phyloP scores from a whole-genome alignment of 2,113 vertebrate species.

The Muntiacus reevesi region DNA sequence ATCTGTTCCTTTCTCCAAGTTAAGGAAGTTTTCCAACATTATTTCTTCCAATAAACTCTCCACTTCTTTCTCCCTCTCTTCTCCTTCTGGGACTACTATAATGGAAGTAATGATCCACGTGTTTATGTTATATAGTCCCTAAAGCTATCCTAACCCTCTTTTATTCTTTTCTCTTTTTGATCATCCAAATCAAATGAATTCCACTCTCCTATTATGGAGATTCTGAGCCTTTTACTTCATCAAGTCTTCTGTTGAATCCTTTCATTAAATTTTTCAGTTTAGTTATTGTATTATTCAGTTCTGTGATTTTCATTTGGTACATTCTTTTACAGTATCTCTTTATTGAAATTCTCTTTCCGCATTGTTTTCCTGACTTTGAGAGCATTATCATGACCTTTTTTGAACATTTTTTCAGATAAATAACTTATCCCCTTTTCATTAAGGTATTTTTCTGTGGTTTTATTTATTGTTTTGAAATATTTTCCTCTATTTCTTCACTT shows the following conservation, averaged over 20 bases:
- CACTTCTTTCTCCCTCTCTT: background rate
- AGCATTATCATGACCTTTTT: background rate
- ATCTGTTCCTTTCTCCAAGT: background rate
- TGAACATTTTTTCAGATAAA: background rate
- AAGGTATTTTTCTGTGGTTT: background rate
- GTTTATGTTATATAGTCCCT: background rate
- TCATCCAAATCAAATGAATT: background rate
- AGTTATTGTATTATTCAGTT: background rate
- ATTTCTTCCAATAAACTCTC: background rate
- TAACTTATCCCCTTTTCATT: background rate
- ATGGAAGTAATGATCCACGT: background rate
- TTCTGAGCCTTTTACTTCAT: background rate
- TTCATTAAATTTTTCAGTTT: background rate
- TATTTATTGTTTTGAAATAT: background rate
- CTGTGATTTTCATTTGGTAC: background rate
- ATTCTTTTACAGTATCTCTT: background rate
- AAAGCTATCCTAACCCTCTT: background rate
- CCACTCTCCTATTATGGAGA: background rate
- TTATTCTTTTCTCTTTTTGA: background rate
- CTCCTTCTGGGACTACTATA: background rate
- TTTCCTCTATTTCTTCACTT: background rate
- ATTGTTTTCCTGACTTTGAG: background rate
- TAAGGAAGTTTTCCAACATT: background rate
- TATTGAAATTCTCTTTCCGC: background rate
- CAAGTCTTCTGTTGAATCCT: background rate